A percentile compares a stretch with the other conserved stretches of the same genome.
These are phyloP conservation scores for Henicopernis longicauda DNA, from an alignment of 2,113 vertebrate species.

Conservation along the genomic window DNA sequence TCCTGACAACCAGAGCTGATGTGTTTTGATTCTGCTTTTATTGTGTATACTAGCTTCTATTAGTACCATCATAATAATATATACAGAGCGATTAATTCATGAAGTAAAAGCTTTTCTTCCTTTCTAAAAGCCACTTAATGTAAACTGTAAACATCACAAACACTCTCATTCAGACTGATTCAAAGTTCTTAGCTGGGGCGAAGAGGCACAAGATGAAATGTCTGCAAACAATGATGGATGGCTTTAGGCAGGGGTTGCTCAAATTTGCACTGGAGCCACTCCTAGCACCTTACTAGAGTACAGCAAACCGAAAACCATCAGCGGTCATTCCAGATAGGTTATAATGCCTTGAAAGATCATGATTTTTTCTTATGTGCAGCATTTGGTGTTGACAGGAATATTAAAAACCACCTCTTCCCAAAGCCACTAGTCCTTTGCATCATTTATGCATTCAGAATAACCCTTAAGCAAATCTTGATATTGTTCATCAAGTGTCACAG, in stretches of 20 bases:
- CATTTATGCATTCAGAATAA: background rate
- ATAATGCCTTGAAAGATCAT: background rate
- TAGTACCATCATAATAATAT: conserved; percentile 25
- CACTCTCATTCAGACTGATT: background rate
- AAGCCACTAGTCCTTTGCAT: background rate
- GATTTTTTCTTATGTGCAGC: background rate
- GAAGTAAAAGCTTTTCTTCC: conserved; percentile 52
- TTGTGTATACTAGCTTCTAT: conserved; percentile 34
- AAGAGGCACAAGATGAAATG: background rate
- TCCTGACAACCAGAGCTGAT: conserved; percentile 19
- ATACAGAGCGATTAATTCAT: conserved; percentile 32
- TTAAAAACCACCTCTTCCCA: background rate
- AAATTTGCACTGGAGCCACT: background rate
- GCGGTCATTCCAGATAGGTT: background rate
- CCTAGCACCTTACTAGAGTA: background rate
- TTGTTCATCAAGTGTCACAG: background rate
- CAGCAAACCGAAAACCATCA: background rate
- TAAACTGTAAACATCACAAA: conserved; percentile 45
- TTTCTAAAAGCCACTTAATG: conserved; percentile 49
- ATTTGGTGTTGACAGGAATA: background rate
- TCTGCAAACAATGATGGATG: background rate
- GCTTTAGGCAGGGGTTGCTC: background rate
- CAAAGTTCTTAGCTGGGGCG: background rate
- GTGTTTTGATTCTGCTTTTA: conserved; percentile 38
- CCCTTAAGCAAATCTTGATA: background rate